Conservation (phyloP, 2,797 vertebrate species). For the Pangasius krempfi region DNA sequence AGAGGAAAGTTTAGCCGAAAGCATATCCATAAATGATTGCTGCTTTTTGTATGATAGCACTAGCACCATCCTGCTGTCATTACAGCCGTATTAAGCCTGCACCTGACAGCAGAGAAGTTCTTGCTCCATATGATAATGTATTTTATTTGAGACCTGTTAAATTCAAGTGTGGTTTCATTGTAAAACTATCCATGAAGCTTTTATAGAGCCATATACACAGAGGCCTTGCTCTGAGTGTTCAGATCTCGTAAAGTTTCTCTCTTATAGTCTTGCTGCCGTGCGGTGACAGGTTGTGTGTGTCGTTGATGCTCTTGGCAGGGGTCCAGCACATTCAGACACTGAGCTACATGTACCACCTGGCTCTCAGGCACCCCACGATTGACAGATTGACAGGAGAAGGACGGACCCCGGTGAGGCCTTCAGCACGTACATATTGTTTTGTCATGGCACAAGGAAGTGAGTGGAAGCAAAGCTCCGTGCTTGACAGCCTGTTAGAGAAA, state of each 20-base stretch:
- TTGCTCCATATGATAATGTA: not conserved
- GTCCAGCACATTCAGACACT: conserved; percentile 3
- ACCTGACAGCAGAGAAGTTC: not conserved
- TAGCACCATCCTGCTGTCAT: not conserved
- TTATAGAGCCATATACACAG: not conserved
- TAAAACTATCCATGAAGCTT: conserved; percentile 30
- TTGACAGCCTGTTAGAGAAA: conserved; percentile 26
- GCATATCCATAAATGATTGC: not conserved
- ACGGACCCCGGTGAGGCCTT: conserved; percentile 4
- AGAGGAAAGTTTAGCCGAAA: not conserved
- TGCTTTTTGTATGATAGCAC: not conserved
- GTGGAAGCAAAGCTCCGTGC: not conserved
- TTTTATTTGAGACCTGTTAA: conserved; percentile 30
- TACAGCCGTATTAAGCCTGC: conserved; percentile 16
- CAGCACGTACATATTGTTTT: conserved; percentile 28
- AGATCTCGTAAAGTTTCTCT: conserved; percentile 14
- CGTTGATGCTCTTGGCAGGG: not conserved
- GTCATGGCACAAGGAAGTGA: conserved; percentile 7
- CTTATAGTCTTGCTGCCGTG: not conserved
- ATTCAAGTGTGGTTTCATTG: not conserved
- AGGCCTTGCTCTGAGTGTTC: conserved; percentile 2
- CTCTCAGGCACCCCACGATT: not conserved
- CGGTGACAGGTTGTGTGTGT: not conserved
- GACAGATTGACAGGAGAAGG: conserved; percentile 24
- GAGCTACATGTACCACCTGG: conserved; percentile 2